Percentiles rank a stretch among this genome's conserved stretches.
These are phyloP conservation scores for Misgurnus anguillicaudatus DNA, from an alignment of 2,113 vertebrate genomes.

Conservation along the genomic window DNA sequence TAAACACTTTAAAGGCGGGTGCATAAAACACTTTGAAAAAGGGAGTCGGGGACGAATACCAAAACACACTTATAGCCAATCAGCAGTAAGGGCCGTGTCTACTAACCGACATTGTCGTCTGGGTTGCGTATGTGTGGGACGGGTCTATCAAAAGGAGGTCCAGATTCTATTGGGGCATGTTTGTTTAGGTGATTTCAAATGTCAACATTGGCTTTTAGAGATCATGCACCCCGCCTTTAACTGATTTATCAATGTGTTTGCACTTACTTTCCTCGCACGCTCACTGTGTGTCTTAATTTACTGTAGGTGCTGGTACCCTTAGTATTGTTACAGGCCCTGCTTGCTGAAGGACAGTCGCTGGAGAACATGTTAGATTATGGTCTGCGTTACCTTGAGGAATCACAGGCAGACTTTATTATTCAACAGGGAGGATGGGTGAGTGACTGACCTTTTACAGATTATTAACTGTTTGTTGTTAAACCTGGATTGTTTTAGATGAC, in stretches of 20 bases:
- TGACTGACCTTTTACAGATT: neutral
- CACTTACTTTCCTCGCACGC: neutral
- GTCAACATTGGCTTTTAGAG: no score
- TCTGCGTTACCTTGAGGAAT: conserved; percentile 84
- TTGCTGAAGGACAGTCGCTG: conserved; percentile 77
- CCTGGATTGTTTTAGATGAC: neutral
- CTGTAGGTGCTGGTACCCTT: conserved; percentile 87
- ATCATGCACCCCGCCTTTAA: neutral
- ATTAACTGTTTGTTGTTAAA: neutral
- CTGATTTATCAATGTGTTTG: no score
- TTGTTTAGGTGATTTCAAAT: no score
- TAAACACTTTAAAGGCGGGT: no score
- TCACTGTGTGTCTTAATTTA: neutral
- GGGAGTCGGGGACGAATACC: no score
- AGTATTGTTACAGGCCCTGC: conserved; percentile 84
- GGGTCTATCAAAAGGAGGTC: no score
- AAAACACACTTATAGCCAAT: no score
- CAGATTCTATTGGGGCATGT: no score
- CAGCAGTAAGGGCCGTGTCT: no score
- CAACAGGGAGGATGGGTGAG: conserved; percentile 97
- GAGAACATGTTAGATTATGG: conserved; percentile 78
- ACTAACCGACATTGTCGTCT: no score
- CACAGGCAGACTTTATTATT: conserved; percentile 81
- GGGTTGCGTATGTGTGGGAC: no score
- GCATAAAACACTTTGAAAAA: no score